Base-by-base conservation (phyloP, 1,140 invertebrate genomes). In the Ectropis grisescens region DNA sequence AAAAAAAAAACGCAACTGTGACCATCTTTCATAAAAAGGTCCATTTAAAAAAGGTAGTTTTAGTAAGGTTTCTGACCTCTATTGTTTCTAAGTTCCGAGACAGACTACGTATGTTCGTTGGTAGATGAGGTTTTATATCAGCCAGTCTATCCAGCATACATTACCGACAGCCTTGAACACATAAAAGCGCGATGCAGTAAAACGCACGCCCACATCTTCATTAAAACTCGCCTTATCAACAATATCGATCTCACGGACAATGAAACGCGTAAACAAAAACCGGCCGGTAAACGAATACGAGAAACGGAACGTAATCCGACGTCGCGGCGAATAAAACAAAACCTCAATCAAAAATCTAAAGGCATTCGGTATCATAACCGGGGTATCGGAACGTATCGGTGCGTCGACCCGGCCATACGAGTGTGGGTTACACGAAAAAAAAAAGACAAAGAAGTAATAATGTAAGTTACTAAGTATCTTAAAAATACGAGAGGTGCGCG, bases 401-500 rank as follows among this genome's bases (percentile, higher is more conserved):
- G 58, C 74, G 74, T 72, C 68, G 66, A 75, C 70, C 68, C 58
- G 57, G 44, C 58, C 58, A 58, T 58, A 61, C 54, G 56, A 43
- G 69, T 57, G 54, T 72, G 58, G 58, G 66, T 67, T 65, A 67
- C 60, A 68, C 65, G 50, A 32, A 23, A 37, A 53, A 58, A 64
- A 64, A 58, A 71, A 59, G 65, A 69, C 60, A 59, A 60, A 70
- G 69, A 50, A 68, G 68, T 67, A 72, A 72, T 76, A 72, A 68
- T 72, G 67, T 74, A 72, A 72, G 61, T 66, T 61, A 69, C 66
- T 75, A 71, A 79, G 69, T 74, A 75, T 75, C 70, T 79, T 75
- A 66, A 66, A 72, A 67, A 71, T 75, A 72, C 72, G 13, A 42
- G 28, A 29, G 37, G 24, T 28, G 36, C 15, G 16, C 11, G 40